Base-by-base conservation (phyloP, 2,888 invertebrate genomes). In the Diplazon laetatorius region DNA sequence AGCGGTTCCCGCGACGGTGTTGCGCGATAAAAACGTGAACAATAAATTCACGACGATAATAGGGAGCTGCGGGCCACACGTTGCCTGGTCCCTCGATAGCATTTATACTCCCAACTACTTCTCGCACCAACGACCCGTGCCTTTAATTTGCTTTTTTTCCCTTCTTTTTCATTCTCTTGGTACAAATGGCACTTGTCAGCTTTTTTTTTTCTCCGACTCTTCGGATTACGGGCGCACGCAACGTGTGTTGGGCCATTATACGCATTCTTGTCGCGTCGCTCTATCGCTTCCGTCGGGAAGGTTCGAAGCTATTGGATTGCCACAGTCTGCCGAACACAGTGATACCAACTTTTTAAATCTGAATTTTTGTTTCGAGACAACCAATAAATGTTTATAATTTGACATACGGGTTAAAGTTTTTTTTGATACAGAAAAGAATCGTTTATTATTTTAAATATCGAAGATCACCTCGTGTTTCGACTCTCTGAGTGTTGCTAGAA, bases 41-140 rank as follows among this genome's bases (percentile, higher is more conserved):
- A 80, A 85, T 87, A 86, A 87, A 87, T 86, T 81, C 46, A 68
- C 30, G n/a, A 18, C n/a, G 79, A 83, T 85, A 85, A 86, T 82
- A 82, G 82, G 82, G 30, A 68, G 55, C 81, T 48, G 48, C 55
- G 44, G 59, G 30, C 8, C 68, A 42, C 25, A 57, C 59, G 77
- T 75, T 80, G 39, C 55, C n/a, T 16, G 14, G 25, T 55, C 30
- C 30, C 35, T 55, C 55, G 35, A 55, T 55, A 25, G 55, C 30
- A 16, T 55, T 55, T 55, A 9, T 14, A 35, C 9, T 14, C 30
- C 16, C 18, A 20, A 37, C 20, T 8, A 55, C 55, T 14, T 14
- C 10, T 35, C 52, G 59, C 74, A 52, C 65, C 37, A 73, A 66
- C 57, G 48, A n/a, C 22, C 20, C 6, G 16, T 0, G 20, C 39